Evolutionary conservation across 2,113 vertebrate genomes (phyloP), one percentile per base, ranked within the genome.

Genomic region (Varanus komodoensis): DNA sequence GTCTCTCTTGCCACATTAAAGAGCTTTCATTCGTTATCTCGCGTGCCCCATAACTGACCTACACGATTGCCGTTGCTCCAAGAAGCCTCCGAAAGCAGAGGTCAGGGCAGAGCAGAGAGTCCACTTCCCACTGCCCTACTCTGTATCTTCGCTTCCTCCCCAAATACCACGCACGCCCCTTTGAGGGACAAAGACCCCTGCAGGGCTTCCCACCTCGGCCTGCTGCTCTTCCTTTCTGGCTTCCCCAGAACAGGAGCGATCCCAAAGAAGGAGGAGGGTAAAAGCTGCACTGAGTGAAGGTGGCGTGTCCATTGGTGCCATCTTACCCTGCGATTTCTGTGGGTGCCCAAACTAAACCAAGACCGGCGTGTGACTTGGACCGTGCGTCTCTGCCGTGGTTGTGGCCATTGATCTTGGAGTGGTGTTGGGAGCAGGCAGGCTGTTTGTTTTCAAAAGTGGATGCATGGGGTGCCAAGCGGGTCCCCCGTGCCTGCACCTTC

Each of bases 21-120:
- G 19, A 0, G 64, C 1, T 93, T 4, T n/a, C n/a, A 75, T 15
- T 19, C 73, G 89, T 81, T 79, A 32, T 64, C 91, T 29, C 61
- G 5, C 0, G 71, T 81, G 89, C 88, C 89, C 48, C 86, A 27
- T 44, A 91, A 90, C 88, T 29, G 73, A 44, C 92, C 93, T 48
- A 3, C 0, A 2, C 1, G 0, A 54, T 84, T 9, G 57, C 85
- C 5, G 9, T 0, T 94, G 86, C 0, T 0, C 54, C 7, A 0
- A 79, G 38, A 92, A 95, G 94, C 90, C 90, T 87, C 87, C 78
- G 87, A 80, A 95, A 93, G 92, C 92, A 68, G 69, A 89, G 85
- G 34, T 89, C 54, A 9, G 87, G 87, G 44, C 68, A 84, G 84
- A 17, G 84, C 0, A 54, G 7, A 4, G 21, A 44, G 38, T 44